Base-by-base conservation (phyloP, 1,140 invertebrate genomes). In the Drosophila kanapiae region DNA sequence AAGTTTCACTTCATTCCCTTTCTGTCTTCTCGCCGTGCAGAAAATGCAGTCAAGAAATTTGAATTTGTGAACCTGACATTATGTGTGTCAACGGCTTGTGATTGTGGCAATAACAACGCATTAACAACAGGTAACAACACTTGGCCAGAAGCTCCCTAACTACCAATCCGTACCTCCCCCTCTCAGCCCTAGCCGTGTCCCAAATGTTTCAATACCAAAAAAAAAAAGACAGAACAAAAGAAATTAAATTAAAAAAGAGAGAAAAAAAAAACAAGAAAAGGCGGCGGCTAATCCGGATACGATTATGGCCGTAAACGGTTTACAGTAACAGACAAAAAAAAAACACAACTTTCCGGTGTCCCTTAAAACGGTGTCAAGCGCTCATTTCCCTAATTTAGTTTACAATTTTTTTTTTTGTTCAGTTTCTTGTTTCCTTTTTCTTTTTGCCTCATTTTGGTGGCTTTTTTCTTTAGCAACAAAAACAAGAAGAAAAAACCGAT, bases 361-460 rank as follows among this genome's bases (percentile, higher is more conserved):
- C 42, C 65, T 58, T 47, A 33, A 78, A 87, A 71, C 62, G 85
- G 84, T 88, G 84, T 88, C 84, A 88, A 88, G 84, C 85, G 81
- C 84, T 90, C 81, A 88, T 88, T 88, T 88, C 84, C 84, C 84
- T 88, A 88, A 88, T 88, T 88, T 54, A 84, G 84, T 84, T 83
- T 65, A 76, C 61, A 70, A n/a, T n/a, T n/a, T 82, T 81, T 79
- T 58, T 65, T 64, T 37, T n/a, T 48, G 27, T 31, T 37, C 38
- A 29, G 40, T 58, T 78, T 60, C 54, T 74, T 35, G 57, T 63
- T 61, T 58, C 29, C 38, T 51, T 33, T 75, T 67, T 68, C 47
- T 72, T 74, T 57, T 35, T 57, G 49, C 42, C 58, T 61, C 38
- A 27, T 45, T 74, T 72, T 37, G 71, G 47, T 37, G 47, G 29